Evolutionary conservation across 2,888 invertebrate genomes (phyloP), one percentile per base, ranked within the genome.

Genomic region (Amphiduros pacificus): DNA sequence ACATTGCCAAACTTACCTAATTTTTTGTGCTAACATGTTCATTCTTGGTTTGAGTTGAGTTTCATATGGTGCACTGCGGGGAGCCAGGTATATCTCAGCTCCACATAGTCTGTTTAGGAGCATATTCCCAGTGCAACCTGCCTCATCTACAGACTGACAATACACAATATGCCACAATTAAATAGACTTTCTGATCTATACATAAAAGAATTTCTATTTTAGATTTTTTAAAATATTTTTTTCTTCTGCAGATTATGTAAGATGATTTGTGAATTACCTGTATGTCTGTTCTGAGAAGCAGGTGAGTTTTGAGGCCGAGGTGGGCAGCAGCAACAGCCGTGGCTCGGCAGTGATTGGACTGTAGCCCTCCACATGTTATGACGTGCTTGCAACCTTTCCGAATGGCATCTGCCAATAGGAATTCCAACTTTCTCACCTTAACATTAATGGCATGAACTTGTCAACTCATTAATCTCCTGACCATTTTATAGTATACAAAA

Each of bases 371-470:
- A 65, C 74, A 73, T 0, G 79, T 79, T 14, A 78, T 74, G 55
- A 80, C 72, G 65, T 78, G 77, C 44, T 69, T 62, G 65, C 75
- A 78, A 2, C 69, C 65, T 44, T 65, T 63, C 0, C 67, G 52
- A 11, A 78, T 4, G 4, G 77, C 78, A 62, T 79, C 77, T 24
- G 78, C 79, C 61, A 80, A 65, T 17, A 80, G 57, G 64, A 79
- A 80, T 63, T 80, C 79, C 28, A 80, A 65, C 55, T 79, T 80
- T 40, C 78, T 55, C 1, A 78, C 73, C 78, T n/a, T 78, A 49
- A 0, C 55, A 55, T 28, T 36, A 31, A 27, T 27, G 29, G 17
- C n/a, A n/a, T n/a, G n/a, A n/a, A n/a, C n/a, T n/a, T n/a, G n/a
- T n/a, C n/a, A n/a, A n/a, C n/a, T n/a, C n/a, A n/a, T n/a, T n/a